Evolutionary conservation across 2,888 invertebrate genomes (phyloP).

Genomic region (Dusona sp.): DNA sequence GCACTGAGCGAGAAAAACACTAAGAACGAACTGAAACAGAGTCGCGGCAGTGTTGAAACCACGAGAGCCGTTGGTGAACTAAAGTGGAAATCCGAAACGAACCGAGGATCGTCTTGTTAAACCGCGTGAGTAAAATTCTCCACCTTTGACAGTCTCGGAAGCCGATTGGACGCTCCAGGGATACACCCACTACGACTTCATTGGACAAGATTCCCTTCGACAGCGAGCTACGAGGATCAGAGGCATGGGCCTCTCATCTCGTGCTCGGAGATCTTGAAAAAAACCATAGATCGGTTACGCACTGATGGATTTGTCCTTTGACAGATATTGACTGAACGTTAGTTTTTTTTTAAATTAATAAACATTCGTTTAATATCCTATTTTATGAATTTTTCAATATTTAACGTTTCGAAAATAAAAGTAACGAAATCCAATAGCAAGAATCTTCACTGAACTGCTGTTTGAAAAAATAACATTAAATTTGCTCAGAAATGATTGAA

Average conservation of each 20-base stretch:
- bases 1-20: slow-evolving; percentile 29
- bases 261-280: background rate
- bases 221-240: slow-evolving; percentile 17
- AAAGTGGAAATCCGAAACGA: slow-evolving; percentile 34
- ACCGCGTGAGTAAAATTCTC: slow-evolving; percentile 61
- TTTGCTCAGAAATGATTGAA: too few relatives aligned
- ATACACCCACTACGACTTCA: slow-evolving; percentile 61
- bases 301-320: slow-evolving; percentile 9
- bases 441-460: background rate
- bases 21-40: background rate
- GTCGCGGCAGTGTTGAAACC: slow-evolving; percentile 44
- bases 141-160: slow-evolving; percentile 56
- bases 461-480: too few relatives aligned
- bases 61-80: slow-evolving; percentile 63
- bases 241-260: slow-evolving; percentile 34
- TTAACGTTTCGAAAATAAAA: background rate
- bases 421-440: background rate
- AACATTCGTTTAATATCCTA: background rate
- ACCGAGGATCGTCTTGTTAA: slow-evolving; percentile 37
- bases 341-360: background rate
- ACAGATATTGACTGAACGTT: background rate
- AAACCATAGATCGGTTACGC: slow-evolving; percentile 10
- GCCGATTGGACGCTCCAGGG: slow-evolving; percentile 58
- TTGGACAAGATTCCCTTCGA: slow-evolving; percentile 50
- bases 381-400: background rate